A percentile compares a stretch with the other conserved stretches of the same genome.
phyloP scores from a whole-genome alignment of 2,888 invertebrate genomes.

The Apomyelois bistriatella region DNA sequence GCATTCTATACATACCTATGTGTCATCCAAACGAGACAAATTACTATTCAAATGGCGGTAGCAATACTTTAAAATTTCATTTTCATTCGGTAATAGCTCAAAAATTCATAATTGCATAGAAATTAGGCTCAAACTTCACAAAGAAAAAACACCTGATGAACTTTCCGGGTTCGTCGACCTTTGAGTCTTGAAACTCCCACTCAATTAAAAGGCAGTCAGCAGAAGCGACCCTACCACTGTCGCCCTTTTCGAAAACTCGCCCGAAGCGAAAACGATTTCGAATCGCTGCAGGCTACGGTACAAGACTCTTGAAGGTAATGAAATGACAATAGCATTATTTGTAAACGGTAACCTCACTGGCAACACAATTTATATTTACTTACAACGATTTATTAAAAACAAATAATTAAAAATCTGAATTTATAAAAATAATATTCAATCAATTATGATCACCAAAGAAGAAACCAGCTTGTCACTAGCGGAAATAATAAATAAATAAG shows the following conservation, averaged over 20 bases:
- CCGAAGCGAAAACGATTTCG: constrained; percentile 55
- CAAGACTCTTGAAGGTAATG: constrained; percentile 41
- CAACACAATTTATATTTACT: too few species aligned
- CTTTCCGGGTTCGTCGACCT: constrained; percentile 36
- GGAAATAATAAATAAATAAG: too few species aligned
- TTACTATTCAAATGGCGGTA: too few species aligned
- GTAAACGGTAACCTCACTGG: background rate
- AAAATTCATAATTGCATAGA: constrained; percentile 3
- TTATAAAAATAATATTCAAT: too few species aligned
- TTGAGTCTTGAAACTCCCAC: constrained; percentile 30
- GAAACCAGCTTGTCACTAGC: too few species aligned
- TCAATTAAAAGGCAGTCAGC: constrained; percentile 52
- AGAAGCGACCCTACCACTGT: constrained; percentile 28
- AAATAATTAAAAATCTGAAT: too few species aligned
- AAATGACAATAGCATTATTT: constrained; percentile 36
- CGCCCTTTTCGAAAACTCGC: constrained; percentile 38
- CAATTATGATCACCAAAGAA: too few species aligned
- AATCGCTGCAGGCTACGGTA: constrained; percentile 20
- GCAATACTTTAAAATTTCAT: too few species aligned
- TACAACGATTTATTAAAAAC: too few species aligned
- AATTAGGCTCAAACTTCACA: background rate
- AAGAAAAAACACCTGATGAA: constrained; percentile 13
- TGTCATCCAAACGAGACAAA: too few species aligned
- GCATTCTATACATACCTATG: too few species aligned
- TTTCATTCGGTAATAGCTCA: background rate